A percentile compares a stretch with the other conserved stretches of the same genome.
phyloP scores from a whole-genome alignment of 2,113 vertebrate genomes.

The Delphinus delphis region DNA sequence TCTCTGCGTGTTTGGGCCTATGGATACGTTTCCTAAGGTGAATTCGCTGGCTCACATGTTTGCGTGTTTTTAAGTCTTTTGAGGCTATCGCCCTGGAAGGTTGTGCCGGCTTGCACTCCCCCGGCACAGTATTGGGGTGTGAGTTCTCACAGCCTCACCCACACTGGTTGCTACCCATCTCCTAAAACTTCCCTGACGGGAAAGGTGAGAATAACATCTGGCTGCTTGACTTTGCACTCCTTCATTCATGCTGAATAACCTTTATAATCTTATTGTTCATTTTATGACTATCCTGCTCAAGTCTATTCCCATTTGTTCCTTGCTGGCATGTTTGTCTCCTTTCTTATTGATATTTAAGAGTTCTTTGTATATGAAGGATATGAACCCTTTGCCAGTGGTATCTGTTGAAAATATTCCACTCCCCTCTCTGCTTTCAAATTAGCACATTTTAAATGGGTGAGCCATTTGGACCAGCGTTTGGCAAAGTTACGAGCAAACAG shows the following conservation, averaged over 20 bases:
- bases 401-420: not conserved
- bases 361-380: not conserved
- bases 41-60: not conserved
- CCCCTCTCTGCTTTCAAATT: not conserved
- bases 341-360: not conserved
- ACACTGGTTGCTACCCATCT: too few relatives aligned
- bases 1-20: not conserved
- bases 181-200: not conserved
- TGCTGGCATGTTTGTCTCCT: not conserved
- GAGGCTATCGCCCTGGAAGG: not conserved
- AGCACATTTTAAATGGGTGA: not conserved
- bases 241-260: not conserved
- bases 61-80: not conserved
- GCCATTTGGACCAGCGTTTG: too few relatives aligned
- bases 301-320: not conserved
- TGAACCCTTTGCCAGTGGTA: not conserved
- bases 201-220: not conserved
- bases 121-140: fast-evolving
- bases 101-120: not conserved
- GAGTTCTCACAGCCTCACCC: not conserved
- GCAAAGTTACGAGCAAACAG: not conserved
- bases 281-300: not conserved
- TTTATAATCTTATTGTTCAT: not conserved
- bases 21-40: not conserved
- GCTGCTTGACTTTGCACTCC: not conserved